Evolutionary conservation across 2,888 invertebrate species (phyloP), one percentile per base, ranked within the genome.

Genomic region (Drosophila emarginata): DNA sequence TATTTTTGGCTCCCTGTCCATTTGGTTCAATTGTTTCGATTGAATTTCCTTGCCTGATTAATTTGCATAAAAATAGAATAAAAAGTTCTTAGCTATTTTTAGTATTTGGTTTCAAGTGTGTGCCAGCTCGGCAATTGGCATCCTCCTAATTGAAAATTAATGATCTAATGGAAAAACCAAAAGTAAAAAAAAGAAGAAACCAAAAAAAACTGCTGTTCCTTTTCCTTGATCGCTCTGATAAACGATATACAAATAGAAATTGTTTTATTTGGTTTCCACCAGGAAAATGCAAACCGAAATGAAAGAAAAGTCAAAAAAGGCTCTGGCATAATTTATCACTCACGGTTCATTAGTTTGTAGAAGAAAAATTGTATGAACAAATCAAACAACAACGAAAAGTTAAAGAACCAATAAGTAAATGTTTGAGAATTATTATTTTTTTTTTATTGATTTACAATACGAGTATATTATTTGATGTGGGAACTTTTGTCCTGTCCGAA

Each of bases 1-100:
- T n/a, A n/a, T n/a, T 51, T 37, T 57, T 26, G 18, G 18, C 28
- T 37, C n/a, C 18, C 18, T 26, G 12, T 32, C 50, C 14, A 37
- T 57, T n/a, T 50, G 37, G 37, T 65, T 61, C 50, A 36, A 45
- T 52, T 61, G 57, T 21, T 40, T 56, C 37, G 4, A 32, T 51
- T 50, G n/a, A 50, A 12, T 66, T 45, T 74, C 74, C 79, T 79
- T 69, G 77, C 76, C 64, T 79, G 80, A 77, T 75, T 74, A 73
- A 79, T 83, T 83, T 84, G 81, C 83, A 84, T 87, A 87, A 63
- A 83, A 83, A 87, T 87, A 83, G 87, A 81, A 26, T 15, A 40
- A 39, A 51, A 28, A 7, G 6, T 60, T 50, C 59, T 28, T 11
- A 12, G 32, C 23, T 50, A 60, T 60, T 18, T 54, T 54, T 54